phyloP scores from a whole-genome alignment of 2,797 vertebrate species.

The Lates japonicus region DNA sequence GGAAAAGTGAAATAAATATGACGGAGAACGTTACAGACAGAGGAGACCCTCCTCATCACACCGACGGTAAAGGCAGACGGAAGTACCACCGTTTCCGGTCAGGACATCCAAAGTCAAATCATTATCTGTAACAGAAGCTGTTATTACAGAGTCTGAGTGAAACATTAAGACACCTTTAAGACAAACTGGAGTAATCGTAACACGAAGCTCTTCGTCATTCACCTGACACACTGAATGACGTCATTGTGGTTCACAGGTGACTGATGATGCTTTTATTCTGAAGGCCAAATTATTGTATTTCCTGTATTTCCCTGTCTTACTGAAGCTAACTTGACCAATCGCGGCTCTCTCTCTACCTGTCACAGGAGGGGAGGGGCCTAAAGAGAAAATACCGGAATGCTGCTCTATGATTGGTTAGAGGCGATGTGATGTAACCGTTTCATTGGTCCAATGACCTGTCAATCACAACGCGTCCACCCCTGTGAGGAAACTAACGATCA shows the following conservation, averaged over 20 bases:
- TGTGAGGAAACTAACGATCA: no score
- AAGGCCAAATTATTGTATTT: background rate
- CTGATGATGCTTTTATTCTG: background rate
- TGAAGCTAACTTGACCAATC: background rate
- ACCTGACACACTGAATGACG: accelerated
- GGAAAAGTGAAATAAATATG: background rate
- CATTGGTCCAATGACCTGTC: constrained; percentile 53
- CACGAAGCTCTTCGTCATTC: background rate
- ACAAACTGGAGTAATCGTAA: background rate
- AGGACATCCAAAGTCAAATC: constrained; percentile 29
- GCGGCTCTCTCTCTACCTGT: background rate
- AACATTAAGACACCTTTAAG: background rate
- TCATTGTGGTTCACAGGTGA: accelerated
- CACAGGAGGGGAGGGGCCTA: constrained; percentile 41
- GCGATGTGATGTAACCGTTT: constrained; percentile 55
- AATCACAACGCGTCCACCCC: constrained; percentile 24
- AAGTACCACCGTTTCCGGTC: background rate
- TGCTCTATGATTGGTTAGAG: constrained; percentile 61
- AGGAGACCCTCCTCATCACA: background rate
- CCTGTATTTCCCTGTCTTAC: background rate
- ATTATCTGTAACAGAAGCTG: accelerated
- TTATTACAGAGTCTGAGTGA: background rate
- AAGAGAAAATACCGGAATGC: constrained; percentile 22
- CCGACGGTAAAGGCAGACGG: accelerated
- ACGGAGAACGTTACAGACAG: background rate